Percentiles rank a stretch among this genome's conserved stretches.
Evolutionary conservation across 2,888 invertebrate species (phyloP).

Genomic region (Serrognathus titanus): DNA sequence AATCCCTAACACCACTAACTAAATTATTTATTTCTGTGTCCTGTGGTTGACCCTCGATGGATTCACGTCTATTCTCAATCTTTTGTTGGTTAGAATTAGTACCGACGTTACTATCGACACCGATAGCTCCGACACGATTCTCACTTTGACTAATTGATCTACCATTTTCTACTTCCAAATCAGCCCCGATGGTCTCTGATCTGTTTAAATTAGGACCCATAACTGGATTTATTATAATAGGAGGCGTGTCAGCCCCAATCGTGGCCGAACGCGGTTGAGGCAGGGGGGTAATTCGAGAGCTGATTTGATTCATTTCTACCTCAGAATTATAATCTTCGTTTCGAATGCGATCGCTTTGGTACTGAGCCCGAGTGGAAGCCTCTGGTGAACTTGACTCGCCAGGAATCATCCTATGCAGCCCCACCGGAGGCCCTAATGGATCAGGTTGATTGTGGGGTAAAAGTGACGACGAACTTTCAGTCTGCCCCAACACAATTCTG

Average conservation of each 20-base stretch:
- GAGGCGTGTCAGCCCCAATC: conserved; percentile 48
- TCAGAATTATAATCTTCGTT: conserved; percentile 30
- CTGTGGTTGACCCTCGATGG: conserved; percentile 37
- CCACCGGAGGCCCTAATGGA: conserved; percentile 49
- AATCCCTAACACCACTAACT: conserved; percentile 40
- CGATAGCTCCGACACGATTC: conserved; percentile 19
- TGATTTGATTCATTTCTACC: conserved; percentile 27
- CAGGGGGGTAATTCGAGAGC: conserved; percentile 20
- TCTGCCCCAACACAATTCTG: conserved; percentile 60
- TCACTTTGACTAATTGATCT: conserved; percentile 11
- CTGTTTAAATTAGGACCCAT: conserved; percentile 26
- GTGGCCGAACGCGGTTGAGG: conserved; percentile 45
- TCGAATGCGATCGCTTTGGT: conserved; percentile 8
- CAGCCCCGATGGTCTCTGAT: conserved; percentile 38
- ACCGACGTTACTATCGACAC: conserved; percentile 13
- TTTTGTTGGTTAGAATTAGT: conserved; percentile 4
- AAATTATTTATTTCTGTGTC: conserved; percentile 33
- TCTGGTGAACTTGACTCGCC: conserved; percentile 50
- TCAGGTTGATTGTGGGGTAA: not conserved
- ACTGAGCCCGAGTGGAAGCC: conserved; percentile 10
- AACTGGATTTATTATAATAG: conserved; percentile 26
- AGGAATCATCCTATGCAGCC: conserved; percentile 60
- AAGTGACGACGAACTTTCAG: conserved; percentile 14
- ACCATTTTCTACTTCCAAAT: conserved; percentile 21
- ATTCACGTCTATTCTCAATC: conserved; percentile 35